Evolutionary conservation across 2,797 vertebrate genomes (phyloP).

Genomic region (Etheostoma perlongum): DNA sequence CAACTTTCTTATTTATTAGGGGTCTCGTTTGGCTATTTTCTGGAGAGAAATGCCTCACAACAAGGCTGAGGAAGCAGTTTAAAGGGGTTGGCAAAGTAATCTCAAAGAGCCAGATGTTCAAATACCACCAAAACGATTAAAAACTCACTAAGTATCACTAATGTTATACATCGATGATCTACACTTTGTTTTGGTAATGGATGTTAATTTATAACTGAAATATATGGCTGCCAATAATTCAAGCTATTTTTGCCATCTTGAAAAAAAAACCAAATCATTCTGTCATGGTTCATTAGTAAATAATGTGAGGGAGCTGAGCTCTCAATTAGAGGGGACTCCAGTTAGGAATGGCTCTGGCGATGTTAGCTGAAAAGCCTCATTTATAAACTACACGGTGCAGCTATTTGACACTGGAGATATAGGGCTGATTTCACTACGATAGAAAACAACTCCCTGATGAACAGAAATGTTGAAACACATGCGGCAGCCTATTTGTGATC

Average conservation of each 20-base stretch:
- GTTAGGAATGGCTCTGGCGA: conserved; percentile 54
- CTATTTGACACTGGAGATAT: conserved; percentile 48
- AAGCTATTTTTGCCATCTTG: conserved; percentile 46
- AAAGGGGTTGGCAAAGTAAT: conserved; percentile 33
- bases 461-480: conserved; percentile 14
- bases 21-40: conserved; percentile 36
- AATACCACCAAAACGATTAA: conserved; percentile 8
- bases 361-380: conserved; percentile 74
- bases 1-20: conserved; percentile 56
- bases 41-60: conserved; percentile 30
- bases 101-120: conserved; percentile 37
- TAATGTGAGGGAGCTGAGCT: conserved; percentile 72
- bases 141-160: not conserved
- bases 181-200: conserved; percentile 41
- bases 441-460: conserved; percentile 40
- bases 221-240: conserved; percentile 49
- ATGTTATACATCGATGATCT: not conserved
- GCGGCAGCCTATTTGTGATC: conserved; percentile 2
- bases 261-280: conserved; percentile 68
- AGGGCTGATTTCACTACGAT: conserved; percentile 35
- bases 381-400: conserved; percentile 58
- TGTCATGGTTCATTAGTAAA: conserved; percentile 74
- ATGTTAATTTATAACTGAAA: conserved; percentile 49
- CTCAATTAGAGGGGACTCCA: conserved; percentile 68
- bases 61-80: conserved; percentile 29